A percentile compares a stretch with the other conserved stretches of the same genome.
phyloP scores from a whole-genome alignment of 30 jellyfish, hydroid and myxozoan genomes.

The Clytia hemisphaerica region DNA sequence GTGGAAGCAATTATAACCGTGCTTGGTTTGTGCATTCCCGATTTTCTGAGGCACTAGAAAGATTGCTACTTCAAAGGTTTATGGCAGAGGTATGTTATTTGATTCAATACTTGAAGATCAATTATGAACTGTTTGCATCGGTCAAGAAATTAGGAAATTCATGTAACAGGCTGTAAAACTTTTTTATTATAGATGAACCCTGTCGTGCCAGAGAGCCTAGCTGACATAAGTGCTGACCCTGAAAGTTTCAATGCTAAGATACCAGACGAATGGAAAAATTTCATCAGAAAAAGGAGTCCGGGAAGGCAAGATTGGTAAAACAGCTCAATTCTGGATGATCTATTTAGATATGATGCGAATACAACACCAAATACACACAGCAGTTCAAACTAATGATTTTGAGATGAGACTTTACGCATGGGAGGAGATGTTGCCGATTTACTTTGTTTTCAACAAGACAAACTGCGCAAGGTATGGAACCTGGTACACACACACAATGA shows the following conservation, averaged over 20 bases:
- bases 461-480: slow-evolving; percentile 31
- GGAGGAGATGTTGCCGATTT: slow-evolving; percentile 7
- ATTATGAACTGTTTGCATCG: not conserved
- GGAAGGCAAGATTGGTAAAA: slow-evolving; percentile 15
- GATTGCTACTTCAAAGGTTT: slow-evolving; percentile 29
- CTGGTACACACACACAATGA: not conserved
- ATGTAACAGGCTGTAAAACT: not conserved
- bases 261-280: too few species aligned
- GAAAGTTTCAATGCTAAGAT: too few species aligned
- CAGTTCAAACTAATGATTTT: slow-evolving; percentile 20
- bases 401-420: slow-evolving; percentile 4
- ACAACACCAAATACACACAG: slow-evolving; percentile 1
- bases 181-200: too few species aligned
- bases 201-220: too few species aligned
- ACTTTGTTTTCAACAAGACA: slow-evolving; percentile 11
- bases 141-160: not conserved
- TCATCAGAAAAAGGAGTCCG: not conserved
- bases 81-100: slow-evolving; percentile 21
- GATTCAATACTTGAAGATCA: slow-evolving; percentile 31
- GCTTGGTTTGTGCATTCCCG: slow-evolving; percentile 33
- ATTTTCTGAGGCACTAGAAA: slow-evolving; percentile 30
- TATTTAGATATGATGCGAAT: slow-evolving; percentile 12
- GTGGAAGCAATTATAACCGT: slow-evolving; percentile 45
- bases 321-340: too few species aligned
- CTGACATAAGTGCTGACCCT: too few species aligned